Conservation (phyloP, 2,113 vertebrate genomes). For the Epinephelus fuscoguttatus region DNA sequence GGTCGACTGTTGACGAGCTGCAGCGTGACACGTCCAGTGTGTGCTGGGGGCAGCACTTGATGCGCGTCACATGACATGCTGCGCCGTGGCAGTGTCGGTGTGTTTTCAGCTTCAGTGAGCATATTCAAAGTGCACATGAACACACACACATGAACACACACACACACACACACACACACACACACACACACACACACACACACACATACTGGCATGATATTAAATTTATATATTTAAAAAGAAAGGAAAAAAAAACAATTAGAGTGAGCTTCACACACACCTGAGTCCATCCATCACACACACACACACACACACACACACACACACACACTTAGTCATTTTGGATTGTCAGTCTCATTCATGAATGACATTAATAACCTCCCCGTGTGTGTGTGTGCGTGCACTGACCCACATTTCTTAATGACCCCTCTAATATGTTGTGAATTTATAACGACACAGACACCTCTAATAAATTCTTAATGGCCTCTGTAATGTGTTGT, state of each 20-base stretch:
- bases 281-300: conserved; percentile 48
- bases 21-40: too few species aligned
- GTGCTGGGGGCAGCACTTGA: too few species aligned
- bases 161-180: not conserved
- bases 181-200: not conserved
- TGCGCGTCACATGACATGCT: too few species aligned
- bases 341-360: conserved; percentile 22
- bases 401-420: conserved; percentile 60
- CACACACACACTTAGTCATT: conserved; percentile 13
- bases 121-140: not conserved
- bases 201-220: not conserved
- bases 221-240: too few species aligned
- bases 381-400: not conserved
- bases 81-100: too few species aligned
- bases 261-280: conserved; percentile 25
- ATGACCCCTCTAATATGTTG: conserved; percentile 52
- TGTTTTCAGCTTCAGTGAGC: not conserved
- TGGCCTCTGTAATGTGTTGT: conserved; percentile 42
- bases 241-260: too few species aligned
- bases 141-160: not conserved
- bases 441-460: conserved; percentile 49
- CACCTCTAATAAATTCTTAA: conserved; percentile 58
- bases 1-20: too few species aligned
- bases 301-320: conserved; percentile 11
- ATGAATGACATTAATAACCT: conserved; percentile 43